Evolutionary conservation across 2,113 vertebrate genomes (phyloP).

Genomic region (Sterna hirundo): DNA sequence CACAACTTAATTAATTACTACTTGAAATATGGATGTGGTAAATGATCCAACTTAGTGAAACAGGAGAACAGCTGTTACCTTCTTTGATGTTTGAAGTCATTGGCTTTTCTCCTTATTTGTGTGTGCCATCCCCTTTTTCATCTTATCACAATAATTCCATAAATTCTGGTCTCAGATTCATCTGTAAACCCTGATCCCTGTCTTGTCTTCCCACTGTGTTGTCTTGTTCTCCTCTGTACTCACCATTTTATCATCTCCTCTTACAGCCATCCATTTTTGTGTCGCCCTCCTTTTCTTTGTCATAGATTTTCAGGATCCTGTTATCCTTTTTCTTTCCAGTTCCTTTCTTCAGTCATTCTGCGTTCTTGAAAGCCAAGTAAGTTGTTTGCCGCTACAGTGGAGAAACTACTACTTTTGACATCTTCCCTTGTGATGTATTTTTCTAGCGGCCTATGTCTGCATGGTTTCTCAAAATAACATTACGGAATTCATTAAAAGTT

Average conservation of each 20-base stretch:
- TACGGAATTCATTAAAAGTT: not conserved
- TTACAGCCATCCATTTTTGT: not conserved
- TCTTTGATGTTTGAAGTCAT: conserved; percentile 19
- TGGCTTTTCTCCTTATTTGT: conserved; percentile 23
- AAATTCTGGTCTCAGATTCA: not conserved
- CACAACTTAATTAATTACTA: conserved; percentile 54
- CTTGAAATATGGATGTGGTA: conserved; percentile 59
- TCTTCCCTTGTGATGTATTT: not conserved
- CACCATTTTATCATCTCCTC: not conserved
- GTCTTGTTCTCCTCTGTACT: not conserved
- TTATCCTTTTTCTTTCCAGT: not conserved
- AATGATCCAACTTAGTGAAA: conserved; percentile 55
- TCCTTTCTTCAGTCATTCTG: not conserved
- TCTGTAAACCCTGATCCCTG: not conserved
- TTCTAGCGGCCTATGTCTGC: not conserved
- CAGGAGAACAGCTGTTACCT: conserved; percentile 56
- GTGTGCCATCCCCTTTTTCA: conserved; percentile 1
- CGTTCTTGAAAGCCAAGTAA: not conserved
- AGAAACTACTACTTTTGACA: not conserved
- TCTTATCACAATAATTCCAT: conserved; percentile 1
- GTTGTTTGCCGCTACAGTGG: not conserved
- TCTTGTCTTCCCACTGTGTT: conserved; percentile 6
- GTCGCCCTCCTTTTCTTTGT: not conserved
- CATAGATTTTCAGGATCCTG: not conserved
- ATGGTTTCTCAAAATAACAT: not conserved